Evolutionary conservation across 2,888 invertebrate genomes (phyloP), one percentile per base, ranked within the genome.

Genomic region (Fragum fragum): DNA sequence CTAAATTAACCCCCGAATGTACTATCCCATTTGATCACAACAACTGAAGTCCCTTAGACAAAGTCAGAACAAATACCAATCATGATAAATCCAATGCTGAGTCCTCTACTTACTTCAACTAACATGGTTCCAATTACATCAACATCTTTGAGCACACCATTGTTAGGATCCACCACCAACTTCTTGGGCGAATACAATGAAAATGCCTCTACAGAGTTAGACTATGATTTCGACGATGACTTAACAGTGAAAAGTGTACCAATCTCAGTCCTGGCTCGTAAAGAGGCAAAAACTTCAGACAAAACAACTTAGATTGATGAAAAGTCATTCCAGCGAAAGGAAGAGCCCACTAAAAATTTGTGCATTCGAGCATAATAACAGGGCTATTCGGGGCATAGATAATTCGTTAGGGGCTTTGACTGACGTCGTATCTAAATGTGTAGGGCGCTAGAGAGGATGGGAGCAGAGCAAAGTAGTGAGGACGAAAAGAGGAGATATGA

Each of bases 401-500:
- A 66, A 66, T 11, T 32, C 66, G 7, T 36, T 66, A 18, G 66
- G 66, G 7, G 9, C 29, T 6, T n/a, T 66, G 32, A 66, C 36
- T 2, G 66, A 66, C 16, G 66, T 66, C 21, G 36, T 66, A 36
- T 18, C 66, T 6, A 66, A 36, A 21, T 66, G 66, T 18, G 36
- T 5, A 29, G 66, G 36, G 32, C 66, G 28, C 36, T 66, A 36
- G 66, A 66, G 32, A 29, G 66, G 6, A 66, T 66, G 66, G 66
- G 66, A 2, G 66, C 29, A 21, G 66, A 66, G 36, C 66, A 66
- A 23, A 66, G 66, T 18, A 29, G 66, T 6, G 66, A 66, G 66
- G 32, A 66, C 36, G 66, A 66, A 36, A 66, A 36, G n/a, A 53
- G 53, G 53, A 53, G 53, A 18, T 7, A 53, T 6, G 53, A 53